phyloP scores from a whole-genome alignment of 1,140 invertebrate genomes.

The Drosophila kohkoa region DNA sequence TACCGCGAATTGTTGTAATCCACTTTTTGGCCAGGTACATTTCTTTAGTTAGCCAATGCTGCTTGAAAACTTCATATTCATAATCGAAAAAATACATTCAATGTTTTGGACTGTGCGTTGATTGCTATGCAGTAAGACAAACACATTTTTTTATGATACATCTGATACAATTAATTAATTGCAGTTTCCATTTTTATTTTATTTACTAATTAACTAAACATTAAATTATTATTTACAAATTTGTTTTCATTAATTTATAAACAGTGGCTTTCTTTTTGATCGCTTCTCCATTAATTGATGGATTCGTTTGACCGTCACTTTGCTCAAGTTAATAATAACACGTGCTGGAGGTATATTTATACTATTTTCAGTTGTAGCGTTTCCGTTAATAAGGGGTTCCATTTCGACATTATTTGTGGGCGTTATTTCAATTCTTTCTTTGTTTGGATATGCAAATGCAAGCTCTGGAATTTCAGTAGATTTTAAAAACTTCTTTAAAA shows the following conservation, averaged over 20 bases:
- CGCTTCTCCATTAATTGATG: background rate
- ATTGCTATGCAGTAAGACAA: too few relatives aligned
- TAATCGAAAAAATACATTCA: too few relatives aligned
- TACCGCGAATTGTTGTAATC: too few relatives aligned
- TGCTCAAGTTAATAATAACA: background rate
- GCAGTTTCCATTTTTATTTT: background rate
- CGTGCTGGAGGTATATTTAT: background rate
- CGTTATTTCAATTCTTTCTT: background rate
- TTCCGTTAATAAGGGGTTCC: background rate
- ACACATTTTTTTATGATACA: too few relatives aligned
- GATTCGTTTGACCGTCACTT: background rate
- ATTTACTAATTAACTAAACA: background rate
- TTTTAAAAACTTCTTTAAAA: background rate
- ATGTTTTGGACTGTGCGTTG: too few relatives aligned
- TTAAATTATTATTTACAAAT: conserved; percentile 2
- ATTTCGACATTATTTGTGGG: background rate
- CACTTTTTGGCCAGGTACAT: too few relatives aligned
- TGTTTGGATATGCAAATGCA: conserved; percentile 14
- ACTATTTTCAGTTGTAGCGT: background rate
- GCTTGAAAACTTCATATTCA: too few relatives aligned
- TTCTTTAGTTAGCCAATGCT: too few relatives aligned
- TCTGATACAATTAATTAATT: too few relatives aligned
- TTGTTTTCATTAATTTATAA: background rate
- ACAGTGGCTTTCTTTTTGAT: background rate
- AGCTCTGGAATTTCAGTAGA: background rate